Conservation (phyloP, 2,797 vertebrate species). For the Alcedo quadribrachys region DNA sequence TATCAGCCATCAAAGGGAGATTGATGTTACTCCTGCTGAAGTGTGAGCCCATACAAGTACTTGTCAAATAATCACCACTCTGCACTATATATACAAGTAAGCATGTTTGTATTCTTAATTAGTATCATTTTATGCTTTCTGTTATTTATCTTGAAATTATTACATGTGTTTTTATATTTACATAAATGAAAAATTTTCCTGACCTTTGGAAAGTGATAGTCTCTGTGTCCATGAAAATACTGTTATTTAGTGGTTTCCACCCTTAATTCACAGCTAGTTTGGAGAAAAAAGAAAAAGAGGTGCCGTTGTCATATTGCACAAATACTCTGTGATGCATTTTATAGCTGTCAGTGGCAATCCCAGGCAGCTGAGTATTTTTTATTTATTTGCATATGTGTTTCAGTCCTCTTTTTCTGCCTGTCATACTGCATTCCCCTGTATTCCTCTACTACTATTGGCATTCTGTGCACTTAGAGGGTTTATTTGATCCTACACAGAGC, state of each 20-base stretch:
- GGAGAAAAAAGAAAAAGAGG: not conserved
- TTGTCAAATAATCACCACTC: not conserved
- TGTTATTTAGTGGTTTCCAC: not conserved
- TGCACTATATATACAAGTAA: not conserved
- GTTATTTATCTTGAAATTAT: not conserved
- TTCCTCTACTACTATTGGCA: not conserved
- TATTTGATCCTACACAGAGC: not conserved
- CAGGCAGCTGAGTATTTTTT: not conserved
- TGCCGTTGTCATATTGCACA: not conserved
- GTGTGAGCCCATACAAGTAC: not conserved
- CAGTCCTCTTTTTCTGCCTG: not conserved
- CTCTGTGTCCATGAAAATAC: not conserved
- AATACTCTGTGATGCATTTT: accelerated
- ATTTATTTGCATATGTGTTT: not conserved
- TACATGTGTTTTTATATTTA: not conserved
- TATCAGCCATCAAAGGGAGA: not conserved
- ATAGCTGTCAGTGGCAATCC: not conserved
- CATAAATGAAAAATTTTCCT: not conserved
- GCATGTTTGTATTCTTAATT: not conserved
- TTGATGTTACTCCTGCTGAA: not conserved
- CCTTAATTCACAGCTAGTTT: not conserved
- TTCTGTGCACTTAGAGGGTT: not conserved
- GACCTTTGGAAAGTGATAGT: not conserved
- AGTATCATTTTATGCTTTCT: not conserved
- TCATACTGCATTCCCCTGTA: accelerated